phyloP scores from a whole-genome alignment of 2,797 vertebrate genomes.

The Peromyscus eremicus region DNA sequence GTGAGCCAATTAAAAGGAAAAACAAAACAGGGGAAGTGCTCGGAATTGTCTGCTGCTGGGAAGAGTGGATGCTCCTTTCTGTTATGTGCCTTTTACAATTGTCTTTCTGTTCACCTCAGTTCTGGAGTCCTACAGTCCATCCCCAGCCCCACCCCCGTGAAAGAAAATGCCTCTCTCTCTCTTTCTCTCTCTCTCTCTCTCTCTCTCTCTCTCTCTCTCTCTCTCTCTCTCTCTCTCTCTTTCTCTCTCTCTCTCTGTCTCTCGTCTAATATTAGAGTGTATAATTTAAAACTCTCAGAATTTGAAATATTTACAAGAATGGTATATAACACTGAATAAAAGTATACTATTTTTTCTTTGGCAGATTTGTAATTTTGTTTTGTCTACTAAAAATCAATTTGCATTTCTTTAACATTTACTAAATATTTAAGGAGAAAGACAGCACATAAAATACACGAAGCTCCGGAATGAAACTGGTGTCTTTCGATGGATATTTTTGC shows the following conservation, averaged over 20 bases:
- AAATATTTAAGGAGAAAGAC: constrained; percentile 42
- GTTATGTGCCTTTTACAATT: not conserved
- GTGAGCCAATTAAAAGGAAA: not conserved
- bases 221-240: too few species aligned
- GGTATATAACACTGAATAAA: constrained; percentile 26
- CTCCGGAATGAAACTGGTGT: not conserved
- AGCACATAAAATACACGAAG: not conserved
- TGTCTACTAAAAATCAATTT: not conserved
- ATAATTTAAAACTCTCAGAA: not conserved
- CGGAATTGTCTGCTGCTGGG: not conserved
- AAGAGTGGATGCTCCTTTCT: not conserved
- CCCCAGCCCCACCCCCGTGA: not conserved
- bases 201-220: not conserved
- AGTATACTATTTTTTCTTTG: not conserved
- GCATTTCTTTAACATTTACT: constrained; percentile 42
- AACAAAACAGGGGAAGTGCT: not conserved
- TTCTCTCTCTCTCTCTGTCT: too few species aligned
- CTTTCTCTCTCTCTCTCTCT: not conserved
- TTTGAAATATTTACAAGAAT: constrained; percentile 24
- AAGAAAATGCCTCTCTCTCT: not conserved
- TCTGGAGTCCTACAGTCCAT: not conserved
- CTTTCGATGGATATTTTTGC: constrained; percentile 12
- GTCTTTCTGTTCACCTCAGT: not conserved
- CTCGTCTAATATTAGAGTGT: not conserved
- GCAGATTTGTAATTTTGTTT: not conserved